A percentile compares a stretch with the other conserved stretches of the same genome.
Conservation (phyloP, 1,140 invertebrate genomes). For the Achatina immaculata region DNA sequence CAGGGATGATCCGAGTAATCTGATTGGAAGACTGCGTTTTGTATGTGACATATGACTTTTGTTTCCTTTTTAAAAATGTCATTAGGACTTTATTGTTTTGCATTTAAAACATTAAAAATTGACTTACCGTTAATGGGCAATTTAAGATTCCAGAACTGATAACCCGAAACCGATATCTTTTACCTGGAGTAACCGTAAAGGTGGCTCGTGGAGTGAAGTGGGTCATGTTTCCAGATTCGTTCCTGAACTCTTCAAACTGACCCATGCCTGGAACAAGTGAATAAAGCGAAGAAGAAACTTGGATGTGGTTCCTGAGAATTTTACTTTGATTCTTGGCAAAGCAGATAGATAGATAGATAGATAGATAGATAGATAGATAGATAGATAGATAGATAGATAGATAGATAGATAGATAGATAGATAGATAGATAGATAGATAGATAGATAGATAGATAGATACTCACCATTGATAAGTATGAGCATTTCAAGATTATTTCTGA, state of each 20-base stretch:
- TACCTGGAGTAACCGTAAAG: conserved; percentile 43
- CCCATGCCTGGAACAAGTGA: not conserved
- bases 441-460: not conserved
- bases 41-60: too few relatives aligned
- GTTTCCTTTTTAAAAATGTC: too few relatives aligned
- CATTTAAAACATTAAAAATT: too few relatives aligned
- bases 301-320: not conserved
- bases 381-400: not conserved
- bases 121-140: conserved; percentile 42
- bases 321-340: not conserved
- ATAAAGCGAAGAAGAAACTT: not conserved
- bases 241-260: not conserved
- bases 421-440: not conserved
- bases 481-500: not conserved
- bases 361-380: too few relatives aligned
- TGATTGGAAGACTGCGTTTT: too few relatives aligned
- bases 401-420: not conserved
- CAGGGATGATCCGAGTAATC: too few relatives aligned
- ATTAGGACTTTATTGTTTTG: too few relatives aligned
- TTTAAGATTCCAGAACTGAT: conserved; percentile 51
- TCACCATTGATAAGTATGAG: not conserved
- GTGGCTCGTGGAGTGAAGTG: conserved; percentile 24
- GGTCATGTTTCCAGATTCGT: not conserved
- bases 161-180: conserved; percentile 54
- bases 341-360: too few relatives aligned